Evolutionary conservation across 2,888 invertebrate genomes (phyloP).

Genomic region (Platerodrilus igneus): DNA sequence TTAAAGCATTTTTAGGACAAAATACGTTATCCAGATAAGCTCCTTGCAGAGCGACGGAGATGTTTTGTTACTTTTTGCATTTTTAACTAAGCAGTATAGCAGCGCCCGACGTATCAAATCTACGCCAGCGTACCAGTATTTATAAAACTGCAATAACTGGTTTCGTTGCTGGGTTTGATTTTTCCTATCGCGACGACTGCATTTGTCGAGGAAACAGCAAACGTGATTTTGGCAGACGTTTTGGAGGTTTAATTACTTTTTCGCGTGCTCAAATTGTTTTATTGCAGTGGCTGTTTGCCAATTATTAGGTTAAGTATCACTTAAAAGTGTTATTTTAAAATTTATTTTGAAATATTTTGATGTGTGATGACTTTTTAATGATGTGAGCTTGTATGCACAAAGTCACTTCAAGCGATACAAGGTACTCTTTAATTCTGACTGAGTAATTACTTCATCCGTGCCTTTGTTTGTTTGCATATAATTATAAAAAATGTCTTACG

Average conservation of each 20-base stretch:
- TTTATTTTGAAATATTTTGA: constrained; percentile 23
- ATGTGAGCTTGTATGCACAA: constrained; percentile 18
- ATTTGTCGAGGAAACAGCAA: constrained; percentile 23
- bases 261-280: constrained; percentile 33
- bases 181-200: constrained; percentile 22
- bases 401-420: constrained; percentile 10
- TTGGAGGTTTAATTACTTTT: constrained; percentile 42
- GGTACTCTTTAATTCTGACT: constrained; percentile 6
- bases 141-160: constrained; percentile 37
- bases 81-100: constrained; percentile 32
- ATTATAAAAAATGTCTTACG: constrained; percentile 3
- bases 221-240: constrained; percentile 39
- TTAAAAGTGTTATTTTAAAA: constrained; percentile 24
- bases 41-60: constrained; percentile 9
- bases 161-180: constrained; percentile 29
- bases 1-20: constrained; percentile 20
- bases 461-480: constrained; percentile 1
- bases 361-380: constrained; percentile 25
- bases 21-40: constrained; percentile 19
- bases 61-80: constrained; percentile 22
- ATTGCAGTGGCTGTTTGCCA: constrained; percentile 25
- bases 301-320: constrained; percentile 26
- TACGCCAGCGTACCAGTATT: constrained; percentile 25
- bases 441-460: constrained; percentile 14
- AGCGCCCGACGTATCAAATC: constrained; percentile 24